Percentiles rank a stretch among this genome's conserved stretches.
phyloP scores from a whole-genome alignment of 2,113 vertebrate genomes.

The Mirza zaza region DNA sequence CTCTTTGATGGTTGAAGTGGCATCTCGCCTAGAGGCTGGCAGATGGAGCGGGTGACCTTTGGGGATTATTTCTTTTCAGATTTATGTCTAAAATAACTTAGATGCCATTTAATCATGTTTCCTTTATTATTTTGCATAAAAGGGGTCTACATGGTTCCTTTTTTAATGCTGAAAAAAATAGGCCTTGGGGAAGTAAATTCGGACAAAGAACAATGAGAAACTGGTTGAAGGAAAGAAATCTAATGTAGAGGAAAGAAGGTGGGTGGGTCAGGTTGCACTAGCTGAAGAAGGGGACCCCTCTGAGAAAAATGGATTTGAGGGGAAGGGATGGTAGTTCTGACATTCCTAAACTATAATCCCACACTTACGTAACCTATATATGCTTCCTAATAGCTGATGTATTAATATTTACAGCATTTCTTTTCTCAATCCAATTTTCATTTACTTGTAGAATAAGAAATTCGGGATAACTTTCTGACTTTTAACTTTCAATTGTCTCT shows the following conservation, averaged over 20 bases:
- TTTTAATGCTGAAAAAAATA: not conserved
- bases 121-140: conserved; percentile 50
- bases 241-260: not conserved
- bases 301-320: not conserved
- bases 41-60: conserved; percentile 54
- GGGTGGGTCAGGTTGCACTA: no score
- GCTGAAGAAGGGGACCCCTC: not conserved
- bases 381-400: not conserved
- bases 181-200: not conserved
- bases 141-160: not conserved
- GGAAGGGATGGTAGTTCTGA: not conserved
- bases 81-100: conserved; percentile 51
- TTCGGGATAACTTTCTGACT: not conserved
- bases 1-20: not conserved
- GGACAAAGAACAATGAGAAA: not conserved
- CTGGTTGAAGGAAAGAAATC: not conserved
- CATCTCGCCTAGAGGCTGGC: conserved; percentile 11
- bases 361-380: not conserved
- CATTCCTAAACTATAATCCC: not conserved
- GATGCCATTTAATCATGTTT: conserved; percentile 44
- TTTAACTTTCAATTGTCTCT: not conserved
- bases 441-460: not conserved
- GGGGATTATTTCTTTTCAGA: conserved; percentile 60
- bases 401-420: not conserved
- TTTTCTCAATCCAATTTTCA: not conserved